Conservation (phyloP, 1,140 invertebrate genomes). For the Gryllus bimaculatus region DNA sequence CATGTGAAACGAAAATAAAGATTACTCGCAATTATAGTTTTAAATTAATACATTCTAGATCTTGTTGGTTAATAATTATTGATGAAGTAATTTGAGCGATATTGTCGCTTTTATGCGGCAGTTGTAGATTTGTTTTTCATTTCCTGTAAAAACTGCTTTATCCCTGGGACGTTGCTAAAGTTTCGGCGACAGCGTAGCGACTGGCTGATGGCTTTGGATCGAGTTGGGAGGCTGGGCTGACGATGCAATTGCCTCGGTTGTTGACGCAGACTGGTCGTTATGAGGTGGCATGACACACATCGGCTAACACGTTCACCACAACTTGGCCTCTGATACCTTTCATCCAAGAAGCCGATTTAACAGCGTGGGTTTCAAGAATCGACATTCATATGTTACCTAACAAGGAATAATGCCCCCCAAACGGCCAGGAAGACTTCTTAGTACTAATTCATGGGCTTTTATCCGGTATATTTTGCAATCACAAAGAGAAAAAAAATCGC, state of each 20-base stretch:
- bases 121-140: background rate
- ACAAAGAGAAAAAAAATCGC: background rate
- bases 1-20: background rate
- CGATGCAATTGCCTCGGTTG: background rate
- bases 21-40: slow-evolving; percentile 1
- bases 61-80: background rate
- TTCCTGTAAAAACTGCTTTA: background rate
- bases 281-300: too few relatives aligned
- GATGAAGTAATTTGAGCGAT: background rate
- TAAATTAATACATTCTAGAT: background rate
- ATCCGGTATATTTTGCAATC: background rate
- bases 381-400: too few relatives aligned
- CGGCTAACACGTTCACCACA: too few relatives aligned
- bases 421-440: too few relatives aligned
- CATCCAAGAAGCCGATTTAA: too few relatives aligned
- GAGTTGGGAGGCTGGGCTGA: background rate
- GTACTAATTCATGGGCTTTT: too few relatives aligned
- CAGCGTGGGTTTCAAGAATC: too few relatives aligned
- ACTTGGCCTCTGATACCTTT: too few relatives aligned
- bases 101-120: background rate
- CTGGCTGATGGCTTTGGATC: background rate
- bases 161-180: background rate
- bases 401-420: too few relatives aligned
- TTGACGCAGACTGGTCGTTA: too few relatives aligned
- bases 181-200: background rate